Percentiles rank a stretch among this genome's conserved stretches.
Evolutionary conservation across 30 jellyfish, hydroid and myxozoan genomes (phyloP).

Genomic region (Haliclystus octoradiatus): DNA sequence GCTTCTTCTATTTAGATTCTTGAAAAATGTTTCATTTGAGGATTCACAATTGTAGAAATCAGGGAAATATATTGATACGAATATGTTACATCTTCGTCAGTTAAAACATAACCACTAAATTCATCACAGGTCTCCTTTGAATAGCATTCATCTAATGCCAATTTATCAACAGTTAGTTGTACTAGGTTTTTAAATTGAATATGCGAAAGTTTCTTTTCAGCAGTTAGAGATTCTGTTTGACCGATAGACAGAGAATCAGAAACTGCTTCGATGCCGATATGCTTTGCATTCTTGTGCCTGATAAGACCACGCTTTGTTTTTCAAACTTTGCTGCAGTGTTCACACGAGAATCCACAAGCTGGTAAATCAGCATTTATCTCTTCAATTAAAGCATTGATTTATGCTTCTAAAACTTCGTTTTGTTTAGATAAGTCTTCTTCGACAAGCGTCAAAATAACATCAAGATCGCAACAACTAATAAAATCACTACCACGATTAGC

Average conservation of each 20-base stretch:
- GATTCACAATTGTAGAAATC: slow-evolving; percentile 25
- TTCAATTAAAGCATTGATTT: slow-evolving; percentile 14
- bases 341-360: slow-evolving; percentile 26
- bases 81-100: slow-evolving; percentile 27
- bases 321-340: slow-evolving; percentile 23
- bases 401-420: slow-evolving; percentile 3
- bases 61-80: slow-evolving; percentile 18
- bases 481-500: too few species aligned
- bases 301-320: slow-evolving; percentile 26
- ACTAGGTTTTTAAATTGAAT: slow-evolving; percentile 10
- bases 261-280: neutral
- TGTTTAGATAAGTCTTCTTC: slow-evolving; percentile 16
- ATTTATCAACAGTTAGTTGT: slow-evolving; percentile 9
- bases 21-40: slow-evolving; percentile 18
- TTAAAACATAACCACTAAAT: slow-evolving; percentile 4
- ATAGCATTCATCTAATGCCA: slow-evolving; percentile 41
- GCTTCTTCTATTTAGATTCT: slow-evolving; percentile 24
- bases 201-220: slow-evolving; percentile 40
- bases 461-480: too few species aligned
- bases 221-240: too few species aligned
- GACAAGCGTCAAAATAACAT: slow-evolving; percentile 16
- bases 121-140: slow-evolving; percentile 29
- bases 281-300: slow-evolving; percentile 18
- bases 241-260: too few species aligned
- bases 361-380: slow-evolving; percentile 6